Base-by-base conservation (phyloP, 2,797 vertebrate genomes). In the Synanceia verrucosa region DNA sequence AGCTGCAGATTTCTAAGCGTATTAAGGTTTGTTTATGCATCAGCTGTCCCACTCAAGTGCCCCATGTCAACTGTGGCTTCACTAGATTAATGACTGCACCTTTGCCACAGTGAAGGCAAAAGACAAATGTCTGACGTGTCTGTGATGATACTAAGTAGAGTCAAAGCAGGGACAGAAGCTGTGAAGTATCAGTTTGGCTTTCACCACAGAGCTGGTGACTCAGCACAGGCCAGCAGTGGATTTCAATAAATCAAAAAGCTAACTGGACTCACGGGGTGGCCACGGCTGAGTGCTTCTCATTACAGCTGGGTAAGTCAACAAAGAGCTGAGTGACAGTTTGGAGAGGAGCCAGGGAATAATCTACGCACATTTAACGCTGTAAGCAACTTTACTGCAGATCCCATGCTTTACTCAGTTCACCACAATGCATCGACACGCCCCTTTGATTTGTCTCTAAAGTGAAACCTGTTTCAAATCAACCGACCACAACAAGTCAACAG, bases 201-300 rank as follows among this genome's bases (percentile, higher is more conserved):
- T 86, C 82, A 77, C 72, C 83, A 73, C 76, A 57, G 80, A 89
- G 83, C 70, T 83, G 89, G 84, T 92, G 91, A 93, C 86, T 93
- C 92, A 91, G 91, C 90, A 85, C 26, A 69, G 72, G 81, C 81
- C 81, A 61, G 81, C 74, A 86, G 81, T 81, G 88, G 86, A 91
- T 90, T 91, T 90, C 88, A 91, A 93, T 93, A 88, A 93, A 94
- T 93, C 93, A 93, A 87, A 91, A 87, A 57, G 68, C 79, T 87
- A 92, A 93, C 88, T 85, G 85, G 88, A 85, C 88, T 88, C 86
- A 76, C n/a, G 39, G 82, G 84, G 82, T 70, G 78, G 78, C 81
- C 84, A 68, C 66, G 81, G 85, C 81, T 70, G 85, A 88, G 76
- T 82, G 83, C 83, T 88, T 88, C 88, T 89, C 76, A 87, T 90